Base-by-base conservation (phyloP, 2,888 invertebrate species). In the Drosophila algonquin region DNA sequence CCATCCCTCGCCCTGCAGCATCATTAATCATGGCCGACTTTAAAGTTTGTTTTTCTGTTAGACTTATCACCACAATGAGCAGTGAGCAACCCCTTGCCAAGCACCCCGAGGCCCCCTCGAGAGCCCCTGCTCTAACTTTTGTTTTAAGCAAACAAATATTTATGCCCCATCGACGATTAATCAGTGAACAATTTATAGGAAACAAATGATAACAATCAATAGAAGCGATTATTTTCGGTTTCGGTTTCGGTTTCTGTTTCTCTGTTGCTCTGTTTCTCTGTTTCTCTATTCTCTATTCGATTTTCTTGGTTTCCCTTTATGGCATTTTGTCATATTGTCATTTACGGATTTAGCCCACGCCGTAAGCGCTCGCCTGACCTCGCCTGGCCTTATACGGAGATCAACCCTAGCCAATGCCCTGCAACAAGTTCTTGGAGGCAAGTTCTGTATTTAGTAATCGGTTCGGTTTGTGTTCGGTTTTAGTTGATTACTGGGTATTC, bases 201-300 rank as follows among this genome's bases (percentile, higher is more conserved):
- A 65, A 63, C 68, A 44, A 60, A 44, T 70, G 61, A 71, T 57
- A 53, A 57, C 71, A 85, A 77, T 82, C 86, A 75, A 77, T 80
- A 75, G 63, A 72, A 61, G 63, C 80, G 82, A 85, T 81, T 85
- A 79, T 68, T 81, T 71, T 79, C 47, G 52, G 35, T 16, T 44
- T 24, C 8, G 7, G 30, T 12, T 16, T 60, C 50, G 16, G 40
- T 53, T 30, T 8, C 12, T n/a, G n/a, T n/a, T n/a, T n/a, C n/a
- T n/a, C 18, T 18, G 18, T 18, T 18, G 0, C 18, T 18, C 18
- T 18, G 40, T 54, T 30, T 8, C 9, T 35, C 12, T 12, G 10
- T 35, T 35, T 4, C 45, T 21, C 21, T 21, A 21, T 30, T 8
- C 12, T 35, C 12, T 5, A 35, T 35, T 5, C 45, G n/a, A 12